Base-by-base conservation (phyloP, 2,113 vertebrate genomes). In the Hemichromis elongatus region DNA sequence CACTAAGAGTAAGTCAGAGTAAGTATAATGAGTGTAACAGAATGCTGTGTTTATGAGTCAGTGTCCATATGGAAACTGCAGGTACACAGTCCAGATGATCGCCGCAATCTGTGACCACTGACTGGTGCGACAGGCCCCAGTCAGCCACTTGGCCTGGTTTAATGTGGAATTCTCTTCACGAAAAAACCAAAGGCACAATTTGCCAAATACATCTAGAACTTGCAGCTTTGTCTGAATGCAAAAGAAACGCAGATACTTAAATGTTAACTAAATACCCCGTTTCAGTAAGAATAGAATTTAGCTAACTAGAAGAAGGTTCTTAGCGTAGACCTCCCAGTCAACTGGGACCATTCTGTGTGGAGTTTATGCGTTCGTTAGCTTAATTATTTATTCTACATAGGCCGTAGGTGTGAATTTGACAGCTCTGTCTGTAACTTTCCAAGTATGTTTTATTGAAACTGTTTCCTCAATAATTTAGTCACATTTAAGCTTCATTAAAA, bases 291-390 rank as follows among this genome's bases (percentile, higher is more conserved):
- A 4, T 1, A 56, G 21, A 68, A 2, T 14, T 68, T 24, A 68
- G n/a, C n/a, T n/a, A 56, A 56, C 24, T 1, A 24, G 24, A 56
- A 56, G 54, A n/a, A n/a, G 26, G 54, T 37, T 21, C 33, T 37
- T 8, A n/a, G 61, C 21, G 0, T 0, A 19, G 0, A 35, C 57
- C 16, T 61, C 16, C 28, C 28, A 19, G 16, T 0, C 30, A 35
- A n/a, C 3, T 66, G 35, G 12, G n/a, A 35, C 21, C 35, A 40
- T 9, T 42, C 35, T 9, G 0, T 42, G n/a, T 68, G 4, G n/a
- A 5, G n/a, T 68, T 42, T 40, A 21, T n/a, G 40, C n/a, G 35
- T 42, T 68, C 12, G 4, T 68, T 1, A 42, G 35, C 35, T 24
- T 68, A 13, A 3, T 68, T 42, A 24, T 40, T 40, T 21, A 68